Evolutionary conservation across 2,113 vertebrate genomes (phyloP).

Genomic region (Etheostoma cragini): DNA sequence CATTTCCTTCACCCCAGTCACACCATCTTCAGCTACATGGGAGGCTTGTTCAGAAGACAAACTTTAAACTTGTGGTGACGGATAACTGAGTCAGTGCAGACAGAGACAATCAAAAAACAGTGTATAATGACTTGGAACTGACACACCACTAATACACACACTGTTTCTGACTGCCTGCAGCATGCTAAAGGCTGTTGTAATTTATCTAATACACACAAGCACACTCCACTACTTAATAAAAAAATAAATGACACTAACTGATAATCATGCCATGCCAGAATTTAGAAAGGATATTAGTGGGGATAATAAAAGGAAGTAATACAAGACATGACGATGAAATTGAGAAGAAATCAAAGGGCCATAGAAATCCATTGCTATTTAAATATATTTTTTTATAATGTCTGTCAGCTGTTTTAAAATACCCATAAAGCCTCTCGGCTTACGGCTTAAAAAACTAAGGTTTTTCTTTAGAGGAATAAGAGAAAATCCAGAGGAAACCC

Average conservation of each 20-base stretch:
- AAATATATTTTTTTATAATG: background rate
- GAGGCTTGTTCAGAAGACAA: constrained; percentile 23
- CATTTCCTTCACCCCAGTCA: constrained; percentile 2
- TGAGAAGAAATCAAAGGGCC: constrained; percentile 1
- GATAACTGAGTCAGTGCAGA: constrained; percentile 34
- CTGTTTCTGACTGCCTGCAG: background rate
- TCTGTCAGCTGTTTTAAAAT: background rate
- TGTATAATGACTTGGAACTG: constrained; percentile 40
- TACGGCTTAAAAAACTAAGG: background rate
- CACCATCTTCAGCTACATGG: background rate
- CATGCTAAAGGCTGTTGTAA: background rate
- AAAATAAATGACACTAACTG: background rate
- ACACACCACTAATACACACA: constrained; percentile 33
- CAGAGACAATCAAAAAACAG: constrained; percentile 30
- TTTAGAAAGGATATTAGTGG: background rate
- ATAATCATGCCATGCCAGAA: constrained; percentile 12
- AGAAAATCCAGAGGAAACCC: background rate
- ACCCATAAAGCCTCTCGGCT: background rate
- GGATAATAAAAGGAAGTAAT: background rate
- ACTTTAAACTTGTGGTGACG: constrained; percentile 39
- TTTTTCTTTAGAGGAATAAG: background rate
- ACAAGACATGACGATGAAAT: background rate
- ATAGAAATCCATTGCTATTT: background rate
- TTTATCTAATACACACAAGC: background rate
- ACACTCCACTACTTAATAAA: background rate